These are phyloP conservation scores for Papilio protenor DNA, from an alignment of 2,888 invertebrate species.

Conservation along the genomic window DNA sequence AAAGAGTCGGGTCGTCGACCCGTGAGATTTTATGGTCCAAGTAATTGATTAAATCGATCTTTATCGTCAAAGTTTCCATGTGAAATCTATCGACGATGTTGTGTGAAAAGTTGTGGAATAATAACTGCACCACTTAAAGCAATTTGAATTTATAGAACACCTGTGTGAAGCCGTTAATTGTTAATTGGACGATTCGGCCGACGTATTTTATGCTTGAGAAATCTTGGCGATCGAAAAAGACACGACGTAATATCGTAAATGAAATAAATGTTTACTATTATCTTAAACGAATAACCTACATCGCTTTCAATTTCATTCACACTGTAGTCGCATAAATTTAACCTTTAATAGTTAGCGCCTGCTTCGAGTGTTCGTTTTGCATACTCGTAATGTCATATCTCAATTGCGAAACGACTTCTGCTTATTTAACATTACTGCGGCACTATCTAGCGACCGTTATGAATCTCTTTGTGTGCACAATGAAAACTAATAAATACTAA, in stretches of 20 bases:
- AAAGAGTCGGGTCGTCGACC: conserved; percentile 68
- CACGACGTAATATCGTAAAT: conserved; percentile 14
- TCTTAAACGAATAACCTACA: conserved; percentile 19
- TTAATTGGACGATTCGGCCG: conserved; percentile 59
- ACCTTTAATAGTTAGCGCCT: conserved; percentile 23
- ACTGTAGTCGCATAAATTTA: conserved; percentile 15
- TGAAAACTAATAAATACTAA: conserved; percentile 50
- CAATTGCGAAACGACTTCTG: conserved; percentile 48
- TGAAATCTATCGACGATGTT: conserved; percentile 66
- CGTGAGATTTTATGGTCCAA: conserved; percentile 70
- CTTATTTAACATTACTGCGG: conserved; percentile 48
- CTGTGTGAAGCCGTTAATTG: conserved; percentile 58
- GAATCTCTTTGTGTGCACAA: conserved; percentile 49
- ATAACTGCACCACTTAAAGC: conserved; percentile 54
- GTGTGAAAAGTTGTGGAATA: conserved; percentile 64
- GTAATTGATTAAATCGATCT: conserved; percentile 76
- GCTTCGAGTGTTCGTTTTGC: conserved; percentile 43
- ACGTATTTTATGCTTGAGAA: conserved; percentile 51
- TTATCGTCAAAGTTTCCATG: conserved; percentile 73
- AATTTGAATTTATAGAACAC: conserved; percentile 58
- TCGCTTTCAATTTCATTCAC: conserved; percentile 20
- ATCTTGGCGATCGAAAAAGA: conserved; percentile 47
- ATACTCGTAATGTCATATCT: conserved; percentile 48
- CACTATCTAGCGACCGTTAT: conserved; percentile 52
- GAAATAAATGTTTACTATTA: conserved; percentile 17